These are phyloP conservation scores for Gouania willdenowi DNA, from an alignment of 2,797 vertebrate species.

Conservation along the genomic window DNA sequence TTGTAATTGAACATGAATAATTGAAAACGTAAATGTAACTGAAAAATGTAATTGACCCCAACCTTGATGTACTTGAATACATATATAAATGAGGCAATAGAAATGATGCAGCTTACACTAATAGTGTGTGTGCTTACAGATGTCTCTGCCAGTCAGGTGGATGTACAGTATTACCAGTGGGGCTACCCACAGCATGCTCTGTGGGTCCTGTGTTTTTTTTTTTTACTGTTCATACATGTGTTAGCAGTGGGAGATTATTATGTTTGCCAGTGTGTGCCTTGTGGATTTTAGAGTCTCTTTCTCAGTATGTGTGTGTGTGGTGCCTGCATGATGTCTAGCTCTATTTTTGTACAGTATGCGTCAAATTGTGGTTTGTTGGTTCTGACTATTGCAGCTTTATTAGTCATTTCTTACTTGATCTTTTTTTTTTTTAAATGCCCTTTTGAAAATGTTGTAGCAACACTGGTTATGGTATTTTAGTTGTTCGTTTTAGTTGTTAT, in stretches of 20 bases:
- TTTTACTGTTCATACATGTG: not conserved
- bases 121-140: not conserved
- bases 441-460: too few species aligned
- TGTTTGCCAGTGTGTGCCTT: not conserved
- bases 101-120: not conserved
- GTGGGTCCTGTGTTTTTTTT: too few species aligned
- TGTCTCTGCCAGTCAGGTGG: not conserved
- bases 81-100: not conserved
- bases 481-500: too few species aligned
- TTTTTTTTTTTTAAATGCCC: not conserved
- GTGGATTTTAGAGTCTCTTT: too few species aligned
- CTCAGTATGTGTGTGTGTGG: not conserved
- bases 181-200: too few species aligned
- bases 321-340: constrained; percentile 5
- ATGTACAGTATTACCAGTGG: not conserved
- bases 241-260: not conserved
- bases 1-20: too few species aligned
- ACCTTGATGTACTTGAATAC: too few species aligned
- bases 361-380: not conserved
- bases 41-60: too few species aligned
- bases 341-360: constrained; percentile 6
- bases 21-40: too few species aligned
- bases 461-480: too few species aligned
- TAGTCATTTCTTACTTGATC: not conserved
- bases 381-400: not conserved